Evolutionary conservation across 2,113 vertebrate genomes (phyloP), one percentile per base, ranked within the genome.

Genomic region (Porphyrio hochstetteri): DNA sequence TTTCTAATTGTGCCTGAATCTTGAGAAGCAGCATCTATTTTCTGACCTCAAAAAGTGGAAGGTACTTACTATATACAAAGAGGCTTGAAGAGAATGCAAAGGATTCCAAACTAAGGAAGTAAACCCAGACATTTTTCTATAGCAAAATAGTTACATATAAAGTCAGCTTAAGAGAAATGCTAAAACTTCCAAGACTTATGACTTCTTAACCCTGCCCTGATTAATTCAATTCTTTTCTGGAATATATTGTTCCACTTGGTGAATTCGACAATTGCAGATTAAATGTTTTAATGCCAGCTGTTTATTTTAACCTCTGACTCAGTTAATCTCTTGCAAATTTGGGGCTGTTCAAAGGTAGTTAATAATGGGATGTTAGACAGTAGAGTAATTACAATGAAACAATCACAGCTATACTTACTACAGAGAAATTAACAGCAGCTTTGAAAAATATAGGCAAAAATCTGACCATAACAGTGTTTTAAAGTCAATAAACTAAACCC

Each of bases 251-350:
- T 96, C 92, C 93, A 94, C 92, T 94, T 77, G 74, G 82, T 72
- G 42, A 81, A 95, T 92, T 61, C 88, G 93, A 86, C 90, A 94
- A 71, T 76, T 82, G 75, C 64, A 96, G 84, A 95, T 95, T 91
- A 96, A 94, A 96, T 90, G 50, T 95, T 95, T 94, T 96, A 97
- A 96, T 83, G 87, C 91, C 57, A 97, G 95, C 88, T 97, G 92
- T 97, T 97, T 96, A 90, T 90, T 96, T 96, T 78, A 94, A 95
- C 84, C 95, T 97, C 91, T 95, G 96, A 95, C 94, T 98, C 94
- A 86, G 92, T 97, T 97, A 96, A 97, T 97, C 93, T 97, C 96
- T 93, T 94, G 94, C 57, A 97, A 95, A 96, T 96, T 96, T 96
- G 92, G 88, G 92, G 84, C 85, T 93, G 90, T 86, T 97, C 11